Base-by-base conservation (phyloP, 2,113 vertebrate genomes). In the Microtus ochrogaster region DNA sequence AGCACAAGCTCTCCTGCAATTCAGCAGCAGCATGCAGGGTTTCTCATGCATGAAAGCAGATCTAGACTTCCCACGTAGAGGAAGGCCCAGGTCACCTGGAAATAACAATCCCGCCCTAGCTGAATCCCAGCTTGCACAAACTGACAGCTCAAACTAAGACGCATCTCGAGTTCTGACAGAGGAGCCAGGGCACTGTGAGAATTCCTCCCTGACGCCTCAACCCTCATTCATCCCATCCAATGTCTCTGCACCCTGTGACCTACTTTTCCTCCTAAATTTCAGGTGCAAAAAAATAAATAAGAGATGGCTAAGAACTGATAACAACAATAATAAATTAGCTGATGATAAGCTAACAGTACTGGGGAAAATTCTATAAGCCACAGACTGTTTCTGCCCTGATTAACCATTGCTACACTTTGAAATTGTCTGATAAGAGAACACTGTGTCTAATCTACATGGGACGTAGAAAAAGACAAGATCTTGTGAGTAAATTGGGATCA, bases 281-380 rank as follows among this genome's bases (percentile, higher is more conserved):
- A 85, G 17, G 30, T 22, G 17, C 16, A 5, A 36, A 85, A 86
- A 49, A 52, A 52, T 47, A 12, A 39, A 12, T 86, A 33, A 85
- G 17, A 68, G 33, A 52, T 70, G 33, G 84, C 4, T 49, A 66
- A 47, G 1, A 70, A 85, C 19, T 65, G 81, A 84, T 65, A 82
- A 30, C 55, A 44, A 24, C 7, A 74, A 66, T 21, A 19, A 33
- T n/a, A 55, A 66, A 36, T 7, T 79, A 89, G 36, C 24, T 7
- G 1, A 55, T 66, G 66, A 78, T 89, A 89, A 91, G 90, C 5
- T 61, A 49, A 58, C 61, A 33, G 12, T 77, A 70, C 22, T 55
- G 3, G n/a, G 36, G 83, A 94, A 52, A 92, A 73, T 74, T 90
- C 41, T 72, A 77, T 93, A 76, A 94, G 92, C 90, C n/a, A 81